phyloP scores from a whole-genome alignment of 2,888 invertebrate species.

The Leptinotarsa tumamoca region DNA sequence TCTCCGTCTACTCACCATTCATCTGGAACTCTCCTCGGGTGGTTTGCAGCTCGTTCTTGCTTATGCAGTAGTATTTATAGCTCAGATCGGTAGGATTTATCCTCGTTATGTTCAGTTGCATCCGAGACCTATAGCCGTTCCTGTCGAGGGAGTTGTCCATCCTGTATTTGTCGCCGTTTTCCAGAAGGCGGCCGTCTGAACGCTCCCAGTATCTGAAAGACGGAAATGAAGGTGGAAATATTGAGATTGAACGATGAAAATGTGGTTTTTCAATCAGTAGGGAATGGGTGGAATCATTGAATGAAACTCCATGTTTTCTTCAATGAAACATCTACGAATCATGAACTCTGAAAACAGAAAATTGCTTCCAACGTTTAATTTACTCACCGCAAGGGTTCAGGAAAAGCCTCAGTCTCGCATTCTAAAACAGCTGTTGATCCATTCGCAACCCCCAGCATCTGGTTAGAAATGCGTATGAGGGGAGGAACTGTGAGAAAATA shows the following conservation, averaged over 20 bases:
- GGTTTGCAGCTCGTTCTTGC: slow-evolving; percentile 84
- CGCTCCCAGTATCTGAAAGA: slow-evolving; percentile 86
- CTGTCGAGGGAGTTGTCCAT: slow-evolving; percentile 70
- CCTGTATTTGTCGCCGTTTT: slow-evolving; percentile 75
- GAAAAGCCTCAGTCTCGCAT: slow-evolving; percentile 90
- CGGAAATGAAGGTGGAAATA: background rate
- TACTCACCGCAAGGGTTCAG: slow-evolving; percentile 77
- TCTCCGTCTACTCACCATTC: slow-evolving; percentile 70
- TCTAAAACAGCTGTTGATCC: slow-evolving; percentile 79
- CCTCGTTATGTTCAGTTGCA: slow-evolving; percentile 82
- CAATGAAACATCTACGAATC: background rate
- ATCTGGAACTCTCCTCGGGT: slow-evolving; percentile 81
- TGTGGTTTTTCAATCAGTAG: no score
- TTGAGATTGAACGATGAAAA: background rate
- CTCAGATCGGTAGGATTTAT: slow-evolving; percentile 78
- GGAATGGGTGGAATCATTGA: no score
- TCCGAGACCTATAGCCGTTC: slow-evolving; percentile 76
- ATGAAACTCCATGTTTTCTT: no score
- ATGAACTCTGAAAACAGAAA: background rate
- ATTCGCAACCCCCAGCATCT: slow-evolving; percentile 78
- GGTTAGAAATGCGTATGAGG: slow-evolving; percentile 82
- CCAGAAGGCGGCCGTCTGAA: slow-evolving; percentile 80
- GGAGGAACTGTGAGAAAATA: slow-evolving; percentile 76
- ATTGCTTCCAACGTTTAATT: background rate
- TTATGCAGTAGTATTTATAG: slow-evolving; percentile 82